These are phyloP conservation scores for Hyposoter dolosus DNA, from an alignment of 2,888 invertebrate genomes.

Conservation along the genomic window DNA sequence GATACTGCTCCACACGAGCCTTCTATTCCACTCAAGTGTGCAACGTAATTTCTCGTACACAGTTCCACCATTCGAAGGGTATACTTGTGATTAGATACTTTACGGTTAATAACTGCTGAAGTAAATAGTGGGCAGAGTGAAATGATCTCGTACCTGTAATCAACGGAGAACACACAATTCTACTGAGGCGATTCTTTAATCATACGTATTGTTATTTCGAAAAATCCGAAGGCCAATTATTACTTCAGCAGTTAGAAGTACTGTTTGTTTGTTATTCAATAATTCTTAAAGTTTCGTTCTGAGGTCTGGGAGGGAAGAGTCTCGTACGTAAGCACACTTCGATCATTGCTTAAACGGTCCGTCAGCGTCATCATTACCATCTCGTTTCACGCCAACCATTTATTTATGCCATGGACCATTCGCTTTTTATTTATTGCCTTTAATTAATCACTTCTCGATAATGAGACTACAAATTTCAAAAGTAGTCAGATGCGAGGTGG, in stretches of 20 bases:
- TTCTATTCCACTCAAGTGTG: conserved; percentile 30
- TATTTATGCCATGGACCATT: conserved; percentile 81
- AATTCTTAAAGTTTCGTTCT: conserved; percentile 19
- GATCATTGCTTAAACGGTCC: conserved; percentile 83
- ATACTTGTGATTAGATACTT: background rate
- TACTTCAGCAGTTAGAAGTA: background rate
- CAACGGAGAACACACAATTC: background rate
- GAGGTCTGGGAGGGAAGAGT: conserved; percentile 74
- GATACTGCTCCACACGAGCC: background rate
- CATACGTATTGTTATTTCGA: conserved; percentile 1
- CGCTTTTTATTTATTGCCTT: conserved; percentile 83
- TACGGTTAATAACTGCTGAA: background rate
- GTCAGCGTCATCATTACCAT: conserved; percentile 84
- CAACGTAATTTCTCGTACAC: conserved; percentile 14
- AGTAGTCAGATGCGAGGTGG: background rate
- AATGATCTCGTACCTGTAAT: conserved; percentile 8
- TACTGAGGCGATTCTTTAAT: background rate
- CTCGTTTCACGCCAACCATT: conserved; percentile 83
- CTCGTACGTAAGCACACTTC: conserved; percentile 76
- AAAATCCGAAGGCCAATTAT: conserved; percentile 2
- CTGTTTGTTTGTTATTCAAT: background rate
- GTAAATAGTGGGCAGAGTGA: background rate
- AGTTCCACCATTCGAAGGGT: background rate
- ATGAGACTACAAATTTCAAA: conserved; percentile 77
- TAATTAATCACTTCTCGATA: conserved; percentile 84